Base-by-base conservation (phyloP, 2,113 vertebrate genomes). In the Notarius quadriscutis region DNA sequence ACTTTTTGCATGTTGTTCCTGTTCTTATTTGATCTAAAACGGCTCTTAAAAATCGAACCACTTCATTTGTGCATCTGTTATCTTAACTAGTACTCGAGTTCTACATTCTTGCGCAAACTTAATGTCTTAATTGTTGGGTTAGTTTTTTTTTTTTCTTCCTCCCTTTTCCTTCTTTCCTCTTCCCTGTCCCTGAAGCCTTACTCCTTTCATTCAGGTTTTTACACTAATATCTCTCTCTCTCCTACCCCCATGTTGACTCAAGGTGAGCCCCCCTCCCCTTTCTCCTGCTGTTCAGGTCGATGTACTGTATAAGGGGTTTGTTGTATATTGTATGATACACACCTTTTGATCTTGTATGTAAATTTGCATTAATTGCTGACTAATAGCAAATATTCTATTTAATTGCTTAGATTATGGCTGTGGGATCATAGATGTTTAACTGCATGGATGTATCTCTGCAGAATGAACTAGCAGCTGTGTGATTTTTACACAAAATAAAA, bases 401-500 rank as follows among this genome's bases (percentile, higher is more conserved):
- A 97, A 97, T 97, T 95, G 94, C 96, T 97, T 95, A 95, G 96
- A 95, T 96, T 96, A 95, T 97, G 94, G 97, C 96, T 97, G 93
- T 97, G 96, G 96, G 96, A 96, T 96, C 95, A 95, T 96, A 96
- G 95, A 96, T 97, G 95, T 97, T 97, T 96, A 97, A 96, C 95
- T 97, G 96, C 96, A 97, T 97, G 96, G 95, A 96, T 96, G 95
- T 97, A 96, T 97, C 96, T 96, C 96, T 96, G 96, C 96, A 97
- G 96, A 97, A 95, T 96, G 94, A 95, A 97, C 95, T 97, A 97
- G 96, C 96, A 97, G 93, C 94, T 97, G 95, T 97, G 96, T 97
- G 96, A 97, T 96, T 98, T 98, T 98, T 98, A 97, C 95, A 97
- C 94, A 96, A 97, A 96, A 98, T 97, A 97, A 97, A 97, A 95